Evolutionary conservation across 1,140 invertebrate genomes (phyloP).

Genomic region (Bombus vancouverensis): DNA sequence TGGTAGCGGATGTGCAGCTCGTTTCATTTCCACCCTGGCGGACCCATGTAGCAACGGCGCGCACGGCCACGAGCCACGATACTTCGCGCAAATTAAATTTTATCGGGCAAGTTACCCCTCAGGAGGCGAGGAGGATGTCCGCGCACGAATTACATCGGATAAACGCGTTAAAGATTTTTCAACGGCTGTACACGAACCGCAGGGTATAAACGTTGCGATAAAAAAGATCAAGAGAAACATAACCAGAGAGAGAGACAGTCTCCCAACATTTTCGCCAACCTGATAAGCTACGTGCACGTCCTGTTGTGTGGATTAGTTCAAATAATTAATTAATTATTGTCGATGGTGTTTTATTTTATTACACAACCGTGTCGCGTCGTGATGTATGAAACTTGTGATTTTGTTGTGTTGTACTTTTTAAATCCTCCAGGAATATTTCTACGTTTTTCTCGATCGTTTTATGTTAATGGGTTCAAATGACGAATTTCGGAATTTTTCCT

Average conservation of each 20-base stretch:
- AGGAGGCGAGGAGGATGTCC: not conserved
- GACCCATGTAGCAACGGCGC: not conserved
- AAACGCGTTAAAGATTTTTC: conserved; percentile 48
- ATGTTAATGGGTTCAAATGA: too few species aligned
- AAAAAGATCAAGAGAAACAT: not conserved
- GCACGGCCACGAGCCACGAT: not conserved
- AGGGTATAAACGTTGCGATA: not conserved
- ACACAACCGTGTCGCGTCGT: not conserved
- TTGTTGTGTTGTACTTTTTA: too few species aligned
- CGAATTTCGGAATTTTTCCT: too few species aligned
- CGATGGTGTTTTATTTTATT: not conserved
- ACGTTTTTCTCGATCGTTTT: too few species aligned
- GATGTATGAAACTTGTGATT: too few species aligned
- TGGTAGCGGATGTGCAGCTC: not conserved
- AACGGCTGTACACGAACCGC: not conserved
- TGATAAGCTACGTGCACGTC: not conserved
- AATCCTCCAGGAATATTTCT: too few species aligned
- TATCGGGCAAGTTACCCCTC: conserved; percentile 53
- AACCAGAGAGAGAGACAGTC: too few species aligned
- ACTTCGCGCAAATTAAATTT: conserved; percentile 65
- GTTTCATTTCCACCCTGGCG: conserved; percentile 22
- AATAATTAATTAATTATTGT: not conserved
- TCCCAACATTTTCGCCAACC: not conserved
- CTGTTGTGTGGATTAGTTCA: not conserved
- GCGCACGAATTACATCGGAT: conserved; percentile 40